Evolutionary conservation across 2,797 vertebrate genomes (phyloP).

Genomic region (Diceros bicornis): DNA sequence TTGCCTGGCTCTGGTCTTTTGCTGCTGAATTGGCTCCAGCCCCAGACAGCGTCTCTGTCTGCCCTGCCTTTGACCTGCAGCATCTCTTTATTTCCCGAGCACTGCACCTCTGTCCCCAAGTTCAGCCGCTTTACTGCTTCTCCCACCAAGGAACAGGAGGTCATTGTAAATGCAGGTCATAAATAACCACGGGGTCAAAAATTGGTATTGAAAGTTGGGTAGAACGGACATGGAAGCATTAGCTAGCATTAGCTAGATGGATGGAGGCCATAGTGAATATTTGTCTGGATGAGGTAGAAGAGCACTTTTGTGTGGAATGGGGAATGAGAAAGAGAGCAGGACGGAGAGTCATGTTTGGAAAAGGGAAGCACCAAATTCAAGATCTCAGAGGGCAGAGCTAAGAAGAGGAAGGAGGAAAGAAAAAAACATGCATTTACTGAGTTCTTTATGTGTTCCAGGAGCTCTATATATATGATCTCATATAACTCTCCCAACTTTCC

Average conservation of each 20-base stretch:
- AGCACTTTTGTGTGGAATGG: not conserved
- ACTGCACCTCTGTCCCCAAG: slow-evolving; percentile 43
- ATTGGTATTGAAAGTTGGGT: not conserved
- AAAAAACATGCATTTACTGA: not conserved
- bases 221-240: not conserved
- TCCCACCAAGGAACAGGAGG: not conserved
- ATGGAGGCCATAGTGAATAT: not conserved
- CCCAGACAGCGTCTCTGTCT: slow-evolving; percentile 18
- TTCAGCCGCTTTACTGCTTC: slow-evolving; percentile 39
- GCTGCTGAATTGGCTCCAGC: slow-evolving; percentile 21
- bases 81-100: slow-evolving; percentile 35
- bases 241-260: not conserved
- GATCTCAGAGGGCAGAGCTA: not conserved
- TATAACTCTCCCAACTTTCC: not conserved
- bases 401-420: not conserved
- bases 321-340: not conserved
- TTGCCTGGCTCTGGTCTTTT: slow-evolving; percentile 35
- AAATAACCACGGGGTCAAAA: slow-evolving; percentile 50
- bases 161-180: not conserved
- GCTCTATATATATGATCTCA: no score
- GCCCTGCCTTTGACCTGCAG: slow-evolving; percentile 71
- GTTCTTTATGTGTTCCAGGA: not conserved
- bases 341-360: not conserved
- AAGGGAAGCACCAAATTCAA: not conserved
- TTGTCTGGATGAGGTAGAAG: not conserved